These are phyloP conservation scores for Cyprinodon brontotheroides DNA, from an alignment of 2,113 vertebrate species.

Conservation along the genomic window DNA sequence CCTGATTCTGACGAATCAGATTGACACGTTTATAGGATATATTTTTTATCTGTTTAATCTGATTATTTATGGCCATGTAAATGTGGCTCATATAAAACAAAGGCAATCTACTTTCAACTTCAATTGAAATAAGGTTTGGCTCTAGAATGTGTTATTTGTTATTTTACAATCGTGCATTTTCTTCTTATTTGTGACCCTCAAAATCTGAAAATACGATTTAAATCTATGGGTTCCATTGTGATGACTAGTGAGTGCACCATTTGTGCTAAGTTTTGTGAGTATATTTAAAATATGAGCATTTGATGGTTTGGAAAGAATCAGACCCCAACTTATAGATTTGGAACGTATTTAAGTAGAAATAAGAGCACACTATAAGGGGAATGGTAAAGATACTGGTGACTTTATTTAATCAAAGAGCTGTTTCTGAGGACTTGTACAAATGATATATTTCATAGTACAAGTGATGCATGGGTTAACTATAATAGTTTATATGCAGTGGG, in stretches of 20 bases:
- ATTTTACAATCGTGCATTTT: no score
- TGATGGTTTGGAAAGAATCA: slow-evolving; percentile 19
- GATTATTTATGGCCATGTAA: no score
- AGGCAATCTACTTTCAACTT: no score
- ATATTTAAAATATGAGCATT: slow-evolving; percentile 7
- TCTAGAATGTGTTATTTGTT: no score
- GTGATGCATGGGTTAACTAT: no score
- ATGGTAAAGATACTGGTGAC: slow-evolving; percentile 25
- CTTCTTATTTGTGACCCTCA: neutral
- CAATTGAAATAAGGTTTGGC: no score
- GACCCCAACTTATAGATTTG: slow-evolving; percentile 4
- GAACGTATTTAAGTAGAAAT: slow-evolving; percentile 35
- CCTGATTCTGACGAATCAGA: no score
- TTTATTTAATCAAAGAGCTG: slow-evolving; percentile 51
- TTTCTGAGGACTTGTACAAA: neutral
- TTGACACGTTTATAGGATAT: no score
- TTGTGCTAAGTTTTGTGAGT: neutral
- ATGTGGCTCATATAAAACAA: no score
- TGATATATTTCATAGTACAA: slow-evolving; percentile 8
- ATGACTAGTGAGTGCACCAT: neutral
- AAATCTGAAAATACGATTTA: neutral
- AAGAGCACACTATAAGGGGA: slow-evolving; percentile 29
- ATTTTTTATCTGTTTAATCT: no score
- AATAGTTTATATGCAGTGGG: no score
- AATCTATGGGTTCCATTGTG: neutral